phyloP scores from a whole-genome alignment of 2,888 invertebrate species.

The Lutraria lutraria region DNA sequence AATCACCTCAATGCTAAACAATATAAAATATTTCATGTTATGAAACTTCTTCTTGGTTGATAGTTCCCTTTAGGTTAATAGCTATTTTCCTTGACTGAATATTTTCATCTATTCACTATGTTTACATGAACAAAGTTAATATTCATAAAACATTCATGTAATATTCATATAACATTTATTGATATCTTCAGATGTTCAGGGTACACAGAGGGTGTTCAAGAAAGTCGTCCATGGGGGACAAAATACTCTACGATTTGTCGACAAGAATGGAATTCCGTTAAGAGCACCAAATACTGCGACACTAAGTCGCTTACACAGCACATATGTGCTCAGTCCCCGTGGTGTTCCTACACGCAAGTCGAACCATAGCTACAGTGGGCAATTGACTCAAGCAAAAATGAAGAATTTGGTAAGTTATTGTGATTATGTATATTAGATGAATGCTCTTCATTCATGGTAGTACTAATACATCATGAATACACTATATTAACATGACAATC shows the following conservation, averaged over 20 bases:
- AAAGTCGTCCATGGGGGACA: conserved; percentile 75
- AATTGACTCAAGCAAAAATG: conserved; percentile 65
- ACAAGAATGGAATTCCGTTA: conserved; percentile 74
- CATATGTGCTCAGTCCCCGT: conserved; percentile 72
- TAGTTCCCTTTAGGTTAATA: no score
- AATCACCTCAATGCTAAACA: no score
- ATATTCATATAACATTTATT: neutral
- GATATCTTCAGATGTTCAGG: conserved; percentile 71
- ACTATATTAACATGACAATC: no score
- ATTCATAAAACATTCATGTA: no score
- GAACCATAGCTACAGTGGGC: conserved; percentile 73
- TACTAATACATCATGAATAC: no score
- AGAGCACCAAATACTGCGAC: conserved; percentile 61
- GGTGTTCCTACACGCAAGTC: conserved; percentile 74
- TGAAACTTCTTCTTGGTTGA: no score
- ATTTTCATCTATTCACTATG: no score
- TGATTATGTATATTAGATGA: neutral
- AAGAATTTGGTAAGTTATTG: conserved; percentile 55
- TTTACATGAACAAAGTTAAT: no score
- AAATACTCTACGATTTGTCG: conserved; percentile 71
- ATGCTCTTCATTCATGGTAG: no score
- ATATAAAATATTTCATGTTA: no score
- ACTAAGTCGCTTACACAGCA: conserved; percentile 65
- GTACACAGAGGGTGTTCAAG: conserved; percentile 72
- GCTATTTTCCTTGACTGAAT: no score